Evolutionary conservation across 2,797 vertebrate species (phyloP).

Genomic region (Enteromius radiatus): DNA sequence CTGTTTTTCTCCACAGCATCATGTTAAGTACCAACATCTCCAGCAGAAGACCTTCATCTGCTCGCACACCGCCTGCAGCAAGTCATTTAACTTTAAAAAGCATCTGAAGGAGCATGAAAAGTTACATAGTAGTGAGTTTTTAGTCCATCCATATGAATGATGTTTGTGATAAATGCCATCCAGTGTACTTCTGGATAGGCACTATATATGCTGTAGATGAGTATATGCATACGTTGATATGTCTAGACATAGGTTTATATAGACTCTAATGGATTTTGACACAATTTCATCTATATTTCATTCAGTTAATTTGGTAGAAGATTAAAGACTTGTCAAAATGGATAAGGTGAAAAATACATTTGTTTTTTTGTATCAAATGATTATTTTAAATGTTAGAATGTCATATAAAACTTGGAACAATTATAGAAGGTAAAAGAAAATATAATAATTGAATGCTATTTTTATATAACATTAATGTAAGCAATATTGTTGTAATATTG

Average conservation of each 20-base stretch:
- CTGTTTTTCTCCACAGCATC: constrained; percentile 70
- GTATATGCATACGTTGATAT: background rate
- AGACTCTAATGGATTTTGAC: background rate
- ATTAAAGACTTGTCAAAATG: background rate
- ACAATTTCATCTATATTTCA: background rate
- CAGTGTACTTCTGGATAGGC: background rate
- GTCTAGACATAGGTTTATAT: background rate
- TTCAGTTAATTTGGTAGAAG: background rate
- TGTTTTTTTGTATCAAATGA: too few relatives aligned
- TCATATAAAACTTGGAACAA: background rate
- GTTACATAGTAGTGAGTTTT: constrained; percentile 80
- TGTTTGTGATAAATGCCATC: background rate
- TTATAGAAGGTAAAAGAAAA: background rate
- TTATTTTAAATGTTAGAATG: background rate
- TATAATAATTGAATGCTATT: background rate
- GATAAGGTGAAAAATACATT: background rate
- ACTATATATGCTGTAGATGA: too few relatives aligned
- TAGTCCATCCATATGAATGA: background rate
- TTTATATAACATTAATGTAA: background rate
- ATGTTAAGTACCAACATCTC: constrained; percentile 82
- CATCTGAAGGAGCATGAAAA: constrained; percentile 85
- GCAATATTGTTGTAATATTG: background rate
- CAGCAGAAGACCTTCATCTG: constrained; percentile 85
- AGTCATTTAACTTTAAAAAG: constrained; percentile 84
- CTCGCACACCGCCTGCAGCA: constrained; percentile 74